Evolutionary conservation across 2,888 invertebrate genomes (phyloP).

Genomic region (Merodon equestris): DNA sequence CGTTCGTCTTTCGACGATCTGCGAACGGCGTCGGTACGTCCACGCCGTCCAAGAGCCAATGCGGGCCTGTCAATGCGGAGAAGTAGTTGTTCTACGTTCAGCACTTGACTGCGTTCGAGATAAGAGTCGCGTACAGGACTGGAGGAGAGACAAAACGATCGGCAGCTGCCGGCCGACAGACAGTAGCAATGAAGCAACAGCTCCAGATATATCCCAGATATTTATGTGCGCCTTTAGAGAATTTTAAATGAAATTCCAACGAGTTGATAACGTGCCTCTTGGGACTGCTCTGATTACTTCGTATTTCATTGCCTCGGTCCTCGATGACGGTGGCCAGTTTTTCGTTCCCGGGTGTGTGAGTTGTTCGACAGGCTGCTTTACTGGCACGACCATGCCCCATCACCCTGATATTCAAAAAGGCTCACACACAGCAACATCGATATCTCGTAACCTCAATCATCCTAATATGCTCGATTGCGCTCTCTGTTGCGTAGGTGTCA

Average conservation of each 20-base stretch:
- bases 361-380: too few relatives aligned
- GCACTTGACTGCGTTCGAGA: constrained; percentile 58
- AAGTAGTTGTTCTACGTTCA: constrained; percentile 62
- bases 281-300: constrained; percentile 6
- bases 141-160: constrained; percentile 53
- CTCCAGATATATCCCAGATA: constrained; percentile 46
- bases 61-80: constrained; percentile 59
- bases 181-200: constrained; percentile 50
- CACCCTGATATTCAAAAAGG: constrained; percentile 53
- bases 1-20: too few relatives aligned
- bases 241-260: constrained; percentile 57
- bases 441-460: constrained; percentile 56
- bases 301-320: too few relatives aligned
- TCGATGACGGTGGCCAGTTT: too few relatives aligned
- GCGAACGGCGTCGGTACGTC: constrained; percentile 25
- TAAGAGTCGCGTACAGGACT: constrained; percentile 55
- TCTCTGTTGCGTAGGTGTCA: constrained; percentile 64
- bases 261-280: constrained; percentile 24
- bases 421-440: constrained; percentile 15
- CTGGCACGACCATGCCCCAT: constrained; percentile 40
- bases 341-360: too few relatives aligned
- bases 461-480: constrained; percentile 48
- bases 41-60: constrained; percentile 12
- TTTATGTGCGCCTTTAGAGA: constrained; percentile 50
- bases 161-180: constrained; percentile 23